Base-by-base conservation (phyloP, 2,888 invertebrate genomes). In the Pelosia muscerda region DNA sequence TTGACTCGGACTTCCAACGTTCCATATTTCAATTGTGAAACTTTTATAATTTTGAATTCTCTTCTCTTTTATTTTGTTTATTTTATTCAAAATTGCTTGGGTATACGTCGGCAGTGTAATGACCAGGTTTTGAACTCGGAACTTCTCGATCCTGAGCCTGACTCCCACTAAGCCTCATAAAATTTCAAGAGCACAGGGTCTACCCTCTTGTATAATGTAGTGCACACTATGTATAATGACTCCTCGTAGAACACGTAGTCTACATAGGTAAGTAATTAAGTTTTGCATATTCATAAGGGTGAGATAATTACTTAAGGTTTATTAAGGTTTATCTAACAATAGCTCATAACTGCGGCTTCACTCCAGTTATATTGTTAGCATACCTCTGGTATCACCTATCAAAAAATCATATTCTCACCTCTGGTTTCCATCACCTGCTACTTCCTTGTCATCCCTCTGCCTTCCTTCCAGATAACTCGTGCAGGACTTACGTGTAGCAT, bases 221-320 rank as follows among this genome's bases (percentile, higher is more conserved):
- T 19, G 34, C 22, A 54, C 31, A 56, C 25, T 63, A 55, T n/a
- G n/a, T n/a, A n/a, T 54, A 38, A 54, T 63, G 54, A 23, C 34
- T 34, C 34, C 34, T 38, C 38, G 19, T 25, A 38, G 15, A 31
- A 58, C 34, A 38, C 38, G 59, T 34, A 38, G 38, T 25, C 25
- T 38, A 38, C 19, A n/a, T 49, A 49, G n/a, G 25, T 38, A 49
- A 49, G 25, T 38, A 38, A 38, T 59, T 59, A 38, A 38, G 15
- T 4, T 59, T 59, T 59, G 38, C 34, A 59, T 59, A 59, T 59
- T 59, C 59, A 59, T 59, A 38, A 25, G 38, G 38, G 19, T 23
- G 10, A 19, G 34, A 38, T 38, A 19, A 25, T 59, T 19, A 38
- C 23, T 59, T 8, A 9, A 2, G 31, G 8, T 59, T 38, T 13